phyloP scores from a whole-genome alignment of 1,140 invertebrate species.

The Parapsyche elsis region DNA sequence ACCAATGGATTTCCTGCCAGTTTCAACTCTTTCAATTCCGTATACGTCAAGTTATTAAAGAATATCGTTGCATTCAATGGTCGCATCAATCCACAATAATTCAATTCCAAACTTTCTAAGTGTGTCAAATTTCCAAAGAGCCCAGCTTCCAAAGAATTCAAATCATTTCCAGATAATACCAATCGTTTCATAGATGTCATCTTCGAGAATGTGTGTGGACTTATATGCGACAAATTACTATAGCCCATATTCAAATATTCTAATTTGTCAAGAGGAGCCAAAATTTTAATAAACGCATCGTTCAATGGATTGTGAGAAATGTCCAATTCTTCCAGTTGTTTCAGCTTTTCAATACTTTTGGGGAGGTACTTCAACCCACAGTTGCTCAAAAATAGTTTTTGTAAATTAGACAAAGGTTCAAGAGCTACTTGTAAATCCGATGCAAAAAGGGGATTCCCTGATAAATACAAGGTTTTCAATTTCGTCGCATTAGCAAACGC shows the following conservation, averaged over 20 bases:
- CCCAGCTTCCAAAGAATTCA: conserved; percentile 75
- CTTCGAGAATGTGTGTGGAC: conserved; percentile 74
- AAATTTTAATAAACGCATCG: conserved; percentile 74
- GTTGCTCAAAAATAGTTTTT: conserved; percentile 75
- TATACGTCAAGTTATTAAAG: conserved; percentile 73
- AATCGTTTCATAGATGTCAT: conserved; percentile 76
- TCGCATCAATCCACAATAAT: conserved; percentile 74
- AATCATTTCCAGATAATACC: conserved; percentile 75
- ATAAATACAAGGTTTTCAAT: conserved; percentile 73
- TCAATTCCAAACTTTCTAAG: conserved; percentile 74
- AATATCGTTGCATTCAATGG: conserved; percentile 75
- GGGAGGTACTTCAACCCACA: conserved; percentile 73
- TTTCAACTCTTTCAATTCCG: conserved; percentile 75
- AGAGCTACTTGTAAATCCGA: conserved; percentile 75
- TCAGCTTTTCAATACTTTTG: conserved; percentile 74
- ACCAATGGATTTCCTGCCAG: conserved; percentile 76
- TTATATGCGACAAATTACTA: conserved; percentile 75
- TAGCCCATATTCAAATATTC: conserved; percentile 81
- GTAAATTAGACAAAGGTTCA: conserved; percentile 72
- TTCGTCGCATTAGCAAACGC: conserved; percentile 77
- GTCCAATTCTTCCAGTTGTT: conserved; percentile 74
- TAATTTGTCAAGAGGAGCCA: conserved; percentile 74
- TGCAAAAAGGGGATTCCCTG: conserved; percentile 76
- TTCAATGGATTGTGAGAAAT: conserved; percentile 77
- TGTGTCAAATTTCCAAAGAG: conserved; percentile 76